Conservation (phyloP, 2,888 invertebrate genomes). For the Chironomus riparius region DNA sequence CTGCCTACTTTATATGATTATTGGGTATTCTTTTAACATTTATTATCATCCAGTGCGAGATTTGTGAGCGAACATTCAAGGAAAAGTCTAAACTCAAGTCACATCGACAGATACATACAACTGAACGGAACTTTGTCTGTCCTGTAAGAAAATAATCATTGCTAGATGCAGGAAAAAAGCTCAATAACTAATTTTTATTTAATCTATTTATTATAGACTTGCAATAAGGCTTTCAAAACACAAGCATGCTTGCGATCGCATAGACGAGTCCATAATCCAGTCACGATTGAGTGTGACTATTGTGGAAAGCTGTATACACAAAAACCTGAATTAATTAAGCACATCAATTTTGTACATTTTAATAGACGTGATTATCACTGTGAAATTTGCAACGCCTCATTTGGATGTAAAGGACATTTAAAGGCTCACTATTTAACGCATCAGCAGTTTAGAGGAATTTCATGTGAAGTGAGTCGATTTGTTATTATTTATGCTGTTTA, state of each 20-base stretch:
- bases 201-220: neutral
- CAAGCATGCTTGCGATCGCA: conserved; percentile 1
- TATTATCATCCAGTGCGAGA: neutral
- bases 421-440: neutral
- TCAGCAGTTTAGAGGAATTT: neutral
- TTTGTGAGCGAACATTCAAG: conserved; percentile 1
- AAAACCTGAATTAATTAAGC: conserved; percentile 1
- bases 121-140: conserved; percentile 1
- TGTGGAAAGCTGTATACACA: conserved; percentile 15
- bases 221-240: conserved; percentile 14
- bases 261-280: conserved; percentile 11
- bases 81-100: neutral
- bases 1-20: too few species aligned
- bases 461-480: neutral
- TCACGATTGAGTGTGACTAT: neutral
- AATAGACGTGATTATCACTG: conserved; percentile 9
- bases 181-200: neutral
- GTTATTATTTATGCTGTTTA: neutral
- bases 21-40: too few species aligned
- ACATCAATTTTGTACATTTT: conserved; percentile 19
- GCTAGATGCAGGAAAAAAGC: neutral
- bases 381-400: neutral
- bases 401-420: conserved; percentile 11
- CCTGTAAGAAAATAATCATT: neutral
- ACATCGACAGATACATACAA: conserved; percentile 8